A percentile compares a stretch with the other conserved stretches of the same genome.
phyloP scores from a whole-genome alignment of 2,888 invertebrate species.

The Caenorhabditis sp. region DNA sequence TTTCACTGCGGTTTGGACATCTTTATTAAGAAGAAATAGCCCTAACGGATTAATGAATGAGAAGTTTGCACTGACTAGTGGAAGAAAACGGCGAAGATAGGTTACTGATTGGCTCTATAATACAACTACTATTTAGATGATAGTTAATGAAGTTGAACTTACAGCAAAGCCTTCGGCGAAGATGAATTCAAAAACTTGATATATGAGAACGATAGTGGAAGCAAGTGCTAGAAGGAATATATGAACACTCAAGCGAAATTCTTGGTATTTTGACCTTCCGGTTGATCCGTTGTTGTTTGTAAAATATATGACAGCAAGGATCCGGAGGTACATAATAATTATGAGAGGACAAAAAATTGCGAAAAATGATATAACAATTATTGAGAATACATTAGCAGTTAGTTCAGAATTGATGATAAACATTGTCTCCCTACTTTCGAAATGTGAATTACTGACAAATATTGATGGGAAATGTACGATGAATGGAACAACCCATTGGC shows the following conservation, averaged over 20 bases:
- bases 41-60: background rate
- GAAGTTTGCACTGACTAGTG: background rate
- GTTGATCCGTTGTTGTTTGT: no score
- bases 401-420: background rate
- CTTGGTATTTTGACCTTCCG: no score
- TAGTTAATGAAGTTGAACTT: background rate
- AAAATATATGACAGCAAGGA: background rate
- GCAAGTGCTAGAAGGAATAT: no score
- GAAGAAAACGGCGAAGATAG: background rate
- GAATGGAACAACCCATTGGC: background rate
- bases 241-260: no score
- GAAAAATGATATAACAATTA: background rate
- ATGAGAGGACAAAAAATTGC: background rate
- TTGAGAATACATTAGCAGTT: background rate
- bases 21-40: no score
- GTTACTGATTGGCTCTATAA: no score
- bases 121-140: background rate
- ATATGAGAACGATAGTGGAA: no score
- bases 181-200: no score
- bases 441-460: background rate
- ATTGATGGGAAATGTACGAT: background rate
- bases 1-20: no score
- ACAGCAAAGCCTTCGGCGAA: no score
- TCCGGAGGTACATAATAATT: background rate
- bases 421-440: background rate